Evolutionary conservation across 1,140 invertebrate genomes (phyloP), one percentile per base, ranked within the genome.

Genomic region (Arctopsyche grandis): DNA sequence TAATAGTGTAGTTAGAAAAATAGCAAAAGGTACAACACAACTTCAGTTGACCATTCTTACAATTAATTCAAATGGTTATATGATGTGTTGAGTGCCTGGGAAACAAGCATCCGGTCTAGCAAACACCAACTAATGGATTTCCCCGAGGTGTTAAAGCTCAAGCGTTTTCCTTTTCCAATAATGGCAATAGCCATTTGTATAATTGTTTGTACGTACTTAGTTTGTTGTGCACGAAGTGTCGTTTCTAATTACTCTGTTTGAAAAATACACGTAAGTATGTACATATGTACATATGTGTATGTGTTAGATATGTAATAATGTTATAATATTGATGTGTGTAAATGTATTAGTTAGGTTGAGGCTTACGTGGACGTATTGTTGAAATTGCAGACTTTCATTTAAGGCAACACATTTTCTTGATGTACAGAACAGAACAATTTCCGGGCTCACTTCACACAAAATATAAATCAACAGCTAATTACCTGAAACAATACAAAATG

Each of bases 11-110:
- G n/a, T n/a, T n/a, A n/a, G n/a, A 7, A 38, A 38, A 38, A 38
- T 4, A 4, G 7, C 29, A 38, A 38, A 38, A 4, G 29, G 29
- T 38, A 38, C 29, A 38, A 7, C 29, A 7, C 1, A 38, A 38
- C 29, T 38, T 4, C 29, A 7, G 29, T 38, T 38, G 29, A 38
- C 29, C 29, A 22, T 29, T 26, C 63, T 66, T 5, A 66, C 26
- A 66, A 66, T 66, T 66, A 66, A 66, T 66, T 66, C 63, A 66
- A 29, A 26, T 26, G 24, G 21, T 66, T 66, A 29, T 66, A 66
- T 29, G 29, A 38, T 38, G 29, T 38, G 29, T 38, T 38, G 56
- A 56, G 52, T 60, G 56, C n/a, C 56, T 38, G 56, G 56, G 56
- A 60, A 60, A 60, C 56, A 21, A 60, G 56, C 16, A 21, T 60